Base-by-base conservation (phyloP, 2,113 vertebrate species). In the Anguilla rostrata region DNA sequence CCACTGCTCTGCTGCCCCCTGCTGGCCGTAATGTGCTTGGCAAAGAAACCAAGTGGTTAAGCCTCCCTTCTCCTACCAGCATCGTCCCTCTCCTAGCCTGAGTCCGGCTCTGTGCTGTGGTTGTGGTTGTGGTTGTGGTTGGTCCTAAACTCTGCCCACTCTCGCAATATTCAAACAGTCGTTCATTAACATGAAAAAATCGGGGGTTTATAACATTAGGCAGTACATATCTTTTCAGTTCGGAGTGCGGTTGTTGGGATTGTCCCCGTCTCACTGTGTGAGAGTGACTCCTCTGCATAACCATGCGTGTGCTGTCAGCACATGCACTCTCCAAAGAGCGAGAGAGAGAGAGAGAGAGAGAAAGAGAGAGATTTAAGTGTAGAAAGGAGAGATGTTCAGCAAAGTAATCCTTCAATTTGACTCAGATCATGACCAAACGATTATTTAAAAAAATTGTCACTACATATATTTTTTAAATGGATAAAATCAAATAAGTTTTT, bases 321-420 rank as follows among this genome's bases (percentile, higher is more conserved):
- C 34, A 34, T 34, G 34, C 34, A 34, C 34, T 34, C 34, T 34
- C 34, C 2, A 26, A 26, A 66, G 79, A 29, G n/a, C n/a, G 78
- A 87, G 87, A 84, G 85, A 82, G 83, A 86, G 88, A 88, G 88
- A 91, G 84, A 87, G 56, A 26, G 63, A n/a, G 75, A 82, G 88
- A 90, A 83, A 92, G 89, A 91, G 78, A 40, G 78, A 41, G 16
- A 41, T 34, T 34, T 34, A 34, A 34, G 34, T 34, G 0, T 34
- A 34, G 34, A 14, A 80, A 9, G 12, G 39, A 71, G 39, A 75
- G 71, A 29, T 26, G 87, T 86, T 75, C 92, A 94, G 92, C 89
- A 91, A 93, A 75, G 26, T 9, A 75, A 75, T 75, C 2, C 71
- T n/a, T 75, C 34, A 12, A 75, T 34, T 34, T 75, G 20, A 75